Evolutionary conservation across 2,113 vertebrate species (phyloP).

Genomic region (Taurulus bubalis): DNA sequence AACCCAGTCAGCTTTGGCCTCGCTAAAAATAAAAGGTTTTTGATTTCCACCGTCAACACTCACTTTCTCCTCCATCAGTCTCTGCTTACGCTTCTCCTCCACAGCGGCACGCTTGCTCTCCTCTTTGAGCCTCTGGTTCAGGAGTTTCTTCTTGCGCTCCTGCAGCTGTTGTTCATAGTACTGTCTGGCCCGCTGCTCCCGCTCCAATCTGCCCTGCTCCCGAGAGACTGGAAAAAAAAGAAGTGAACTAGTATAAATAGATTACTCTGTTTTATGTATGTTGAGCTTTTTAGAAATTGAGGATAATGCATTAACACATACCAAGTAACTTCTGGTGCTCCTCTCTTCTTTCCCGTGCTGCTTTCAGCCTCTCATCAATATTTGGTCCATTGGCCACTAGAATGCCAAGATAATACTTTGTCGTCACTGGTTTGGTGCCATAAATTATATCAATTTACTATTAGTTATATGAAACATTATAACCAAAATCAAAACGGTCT

Average conservation of each 20-base stretch:
- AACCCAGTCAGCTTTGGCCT: not conserved
- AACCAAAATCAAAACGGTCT: not conserved
- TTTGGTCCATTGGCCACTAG: conserved; percentile 83
- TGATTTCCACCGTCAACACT: conserved; percentile 24
- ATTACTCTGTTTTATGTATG: not conserved
- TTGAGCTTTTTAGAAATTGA: conserved; percentile 15
- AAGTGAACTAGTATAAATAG: conserved; percentile 17
- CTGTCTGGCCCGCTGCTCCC: conserved; percentile 88
- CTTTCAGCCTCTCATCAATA: conserved; percentile 90
- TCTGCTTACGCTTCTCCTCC: conserved; percentile 92
- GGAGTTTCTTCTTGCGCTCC: conserved; percentile 90
- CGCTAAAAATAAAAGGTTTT: not conserved
- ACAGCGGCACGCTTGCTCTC: conserved; percentile 90
- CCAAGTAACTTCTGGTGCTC: conserved; percentile 89
- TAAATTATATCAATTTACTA: not conserved
- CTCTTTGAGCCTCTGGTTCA: conserved; percentile 90
- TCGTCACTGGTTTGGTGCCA: not conserved
- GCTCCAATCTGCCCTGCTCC: conserved; percentile 87
- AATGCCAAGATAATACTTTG: conserved; percentile 29
- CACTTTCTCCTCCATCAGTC: conserved; percentile 91
- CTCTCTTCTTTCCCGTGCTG: conserved; percentile 90
- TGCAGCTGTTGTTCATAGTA: conserved; percentile 92
- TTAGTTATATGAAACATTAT: not conserved
- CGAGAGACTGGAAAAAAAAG: conserved; percentile 83
- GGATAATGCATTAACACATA: conserved; percentile 66